Evolutionary conservation across 2,797 vertebrate species (phyloP).

Genomic region (Rhynchonycteris naso): DNA sequence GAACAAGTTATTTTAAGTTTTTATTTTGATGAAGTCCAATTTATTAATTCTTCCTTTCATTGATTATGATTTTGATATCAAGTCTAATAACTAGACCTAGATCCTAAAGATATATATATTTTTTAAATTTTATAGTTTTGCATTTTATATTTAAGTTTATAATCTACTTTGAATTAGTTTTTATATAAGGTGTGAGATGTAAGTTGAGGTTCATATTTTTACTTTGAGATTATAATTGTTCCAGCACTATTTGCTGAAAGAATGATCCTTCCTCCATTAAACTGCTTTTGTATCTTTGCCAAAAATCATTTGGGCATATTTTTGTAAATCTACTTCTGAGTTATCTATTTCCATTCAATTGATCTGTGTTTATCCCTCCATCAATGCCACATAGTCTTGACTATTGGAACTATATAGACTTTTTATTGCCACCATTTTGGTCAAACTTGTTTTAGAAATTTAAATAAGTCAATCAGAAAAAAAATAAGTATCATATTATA

Average conservation of each 20-base stretch:
- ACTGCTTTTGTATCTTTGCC: neutral
- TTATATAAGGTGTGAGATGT: neutral
- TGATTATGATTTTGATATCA: neutral
- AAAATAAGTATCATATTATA: neutral
- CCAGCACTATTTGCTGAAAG: neutral
- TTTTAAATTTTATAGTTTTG: neutral
- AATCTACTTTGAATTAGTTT: neutral
- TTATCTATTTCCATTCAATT: neutral
- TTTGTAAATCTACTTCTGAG: neutral
- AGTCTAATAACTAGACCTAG: neutral
- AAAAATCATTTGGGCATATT: neutral
- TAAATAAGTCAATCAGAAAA: neutral
- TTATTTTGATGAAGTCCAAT: neutral
- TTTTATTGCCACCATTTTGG: neutral
- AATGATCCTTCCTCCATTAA: neutral
- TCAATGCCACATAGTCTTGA: neutral
- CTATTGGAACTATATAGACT: neutral
- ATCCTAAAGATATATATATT: neutral
- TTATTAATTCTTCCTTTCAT: neutral
- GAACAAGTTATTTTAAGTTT: neutral
- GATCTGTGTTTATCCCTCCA: neutral
- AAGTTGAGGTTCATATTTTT: neutral
- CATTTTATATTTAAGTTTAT: neutral
- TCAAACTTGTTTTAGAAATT: constrained; percentile 5
- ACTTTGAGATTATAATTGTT: neutral